Conservation (phyloP, 2,797 vertebrate genomes). For the Bryconaethiops microstoma region DNA sequence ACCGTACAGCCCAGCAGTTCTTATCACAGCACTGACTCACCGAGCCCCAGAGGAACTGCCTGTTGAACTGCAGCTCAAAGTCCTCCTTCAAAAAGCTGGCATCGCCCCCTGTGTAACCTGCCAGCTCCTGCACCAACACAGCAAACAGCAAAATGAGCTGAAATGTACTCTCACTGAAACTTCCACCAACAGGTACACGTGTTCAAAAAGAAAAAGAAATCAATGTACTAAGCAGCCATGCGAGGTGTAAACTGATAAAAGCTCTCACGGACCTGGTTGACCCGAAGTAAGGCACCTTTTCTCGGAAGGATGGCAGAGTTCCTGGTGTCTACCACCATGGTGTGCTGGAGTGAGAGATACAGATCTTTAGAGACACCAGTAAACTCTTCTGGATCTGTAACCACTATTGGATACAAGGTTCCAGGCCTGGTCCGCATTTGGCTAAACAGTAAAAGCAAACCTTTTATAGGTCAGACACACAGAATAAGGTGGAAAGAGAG, state of each 20-base stretch:
- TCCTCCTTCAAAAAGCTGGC: slow-evolving; percentile 95
- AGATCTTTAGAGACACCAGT: slow-evolving; percentile 7
- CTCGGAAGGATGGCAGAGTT: slow-evolving; percentile 92
- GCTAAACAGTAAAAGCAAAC: background rate
- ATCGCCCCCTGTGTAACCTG: slow-evolving; percentile 89
- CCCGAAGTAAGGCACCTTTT: slow-evolving; percentile 89
- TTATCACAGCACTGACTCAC: slow-evolving; percentile 73
- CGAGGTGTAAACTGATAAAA: background rate
- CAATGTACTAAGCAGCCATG: too few species aligned
- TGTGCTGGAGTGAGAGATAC: slow-evolving; percentile 78
- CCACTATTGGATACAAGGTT: background rate
- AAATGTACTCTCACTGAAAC: background rate
- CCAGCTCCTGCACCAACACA: slow-evolving; percentile 83
- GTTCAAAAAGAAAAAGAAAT: background rate
- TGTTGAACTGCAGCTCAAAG: slow-evolving; percentile 94
- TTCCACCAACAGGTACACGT: background rate
- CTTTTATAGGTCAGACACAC: too few species aligned
- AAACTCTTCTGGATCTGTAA: background rate
- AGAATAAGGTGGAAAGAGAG: too few species aligned
- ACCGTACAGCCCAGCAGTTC: background rate
- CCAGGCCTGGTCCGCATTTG: background rate
- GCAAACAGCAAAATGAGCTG: background rate
- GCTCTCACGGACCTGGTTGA: slow-evolving; percentile 86
- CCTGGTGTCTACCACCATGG: slow-evolving; percentile 90
- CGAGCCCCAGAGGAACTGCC: slow-evolving; percentile 85